These are phyloP conservation scores for Petrocephalus sullivani DNA, from an alignment of 2,797 vertebrate species.

Conservation along the genomic window DNA sequence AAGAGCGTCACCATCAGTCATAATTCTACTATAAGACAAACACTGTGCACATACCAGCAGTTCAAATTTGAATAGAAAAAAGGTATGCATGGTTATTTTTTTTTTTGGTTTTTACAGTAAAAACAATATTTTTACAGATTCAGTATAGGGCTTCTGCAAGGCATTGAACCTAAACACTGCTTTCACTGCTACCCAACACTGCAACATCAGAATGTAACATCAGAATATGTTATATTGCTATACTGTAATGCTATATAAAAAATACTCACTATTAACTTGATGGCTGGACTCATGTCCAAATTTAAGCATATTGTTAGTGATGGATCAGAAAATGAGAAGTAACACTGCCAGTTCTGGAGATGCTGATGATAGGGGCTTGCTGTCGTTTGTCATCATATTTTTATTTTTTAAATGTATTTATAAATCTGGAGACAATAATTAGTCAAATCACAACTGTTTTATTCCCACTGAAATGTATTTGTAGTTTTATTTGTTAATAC, in stretches of 20 bases:
- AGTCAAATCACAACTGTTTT: background rate
- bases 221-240: background rate
- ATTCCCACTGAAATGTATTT: background rate
- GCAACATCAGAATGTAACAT: background rate
- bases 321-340: background rate
- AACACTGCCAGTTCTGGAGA: background rate
- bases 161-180: background rate
- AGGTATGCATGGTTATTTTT: background rate
- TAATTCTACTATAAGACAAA: slow-evolving; percentile 5
- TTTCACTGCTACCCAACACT: background rate
- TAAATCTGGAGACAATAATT: background rate
- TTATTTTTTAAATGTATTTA: background rate
- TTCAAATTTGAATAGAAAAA: background rate
- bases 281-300: background rate
- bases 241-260: background rate
- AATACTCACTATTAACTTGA: no score
- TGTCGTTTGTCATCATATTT: background rate
- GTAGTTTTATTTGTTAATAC: background rate
- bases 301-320: background rate
- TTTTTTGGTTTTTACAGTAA: background rate
- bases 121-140: background rate
- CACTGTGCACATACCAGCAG: background rate
- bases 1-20: background rate
- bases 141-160: background rate
- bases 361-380: background rate